These are phyloP conservation scores for Takifugu flavidus DNA, from an alignment of 2,113 vertebrate genomes.

Conservation along the genomic window DNA sequence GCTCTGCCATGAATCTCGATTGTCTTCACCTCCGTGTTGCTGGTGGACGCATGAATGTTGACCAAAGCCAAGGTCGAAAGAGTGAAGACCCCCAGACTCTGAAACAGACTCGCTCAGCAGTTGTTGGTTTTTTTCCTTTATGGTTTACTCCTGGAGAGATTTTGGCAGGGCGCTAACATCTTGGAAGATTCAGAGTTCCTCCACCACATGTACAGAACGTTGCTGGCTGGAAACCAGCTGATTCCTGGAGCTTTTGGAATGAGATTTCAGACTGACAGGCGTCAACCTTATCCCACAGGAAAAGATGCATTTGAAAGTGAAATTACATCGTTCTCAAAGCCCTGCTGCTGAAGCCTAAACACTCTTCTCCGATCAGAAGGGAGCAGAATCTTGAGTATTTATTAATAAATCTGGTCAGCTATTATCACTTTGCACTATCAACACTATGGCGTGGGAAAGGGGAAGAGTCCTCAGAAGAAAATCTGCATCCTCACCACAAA, in stretches of 20 bases:
- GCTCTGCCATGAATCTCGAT: slow-evolving; percentile 25
- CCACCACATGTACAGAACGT: slow-evolving; percentile 10
- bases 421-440: too few relatives aligned
- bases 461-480: too few relatives aligned
- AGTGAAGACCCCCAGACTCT: slow-evolving; percentile 9
- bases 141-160: slow-evolving; percentile 15
- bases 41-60: slow-evolving; percentile 18
- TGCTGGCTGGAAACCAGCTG: slow-evolving; percentile 42
- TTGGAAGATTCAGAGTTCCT: slow-evolving; percentile 49
- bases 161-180: slow-evolving; percentile 35
- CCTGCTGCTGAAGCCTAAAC: not conserved
- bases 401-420: too few relatives aligned
- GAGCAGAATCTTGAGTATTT: too few relatives aligned
- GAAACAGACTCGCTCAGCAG: not conserved
- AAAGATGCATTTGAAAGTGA: slow-evolving; percentile 32
- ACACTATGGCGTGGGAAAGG: too few relatives aligned
- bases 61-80: slow-evolving; percentile 26
- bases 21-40: slow-evolving; percentile 26
- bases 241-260: slow-evolving; percentile 43
- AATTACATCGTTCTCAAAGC: slow-evolving; percentile 7
- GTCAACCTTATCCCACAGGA: slow-evolving; percentile 43
- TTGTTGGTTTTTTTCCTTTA: slow-evolving; percentile 19
- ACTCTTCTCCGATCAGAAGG: too few relatives aligned
- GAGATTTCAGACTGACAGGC: slow-evolving; percentile 60
- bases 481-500: not conserved